Conservation (phyloP, 1,140 invertebrate species). For the Aphelinus certus region DNA sequence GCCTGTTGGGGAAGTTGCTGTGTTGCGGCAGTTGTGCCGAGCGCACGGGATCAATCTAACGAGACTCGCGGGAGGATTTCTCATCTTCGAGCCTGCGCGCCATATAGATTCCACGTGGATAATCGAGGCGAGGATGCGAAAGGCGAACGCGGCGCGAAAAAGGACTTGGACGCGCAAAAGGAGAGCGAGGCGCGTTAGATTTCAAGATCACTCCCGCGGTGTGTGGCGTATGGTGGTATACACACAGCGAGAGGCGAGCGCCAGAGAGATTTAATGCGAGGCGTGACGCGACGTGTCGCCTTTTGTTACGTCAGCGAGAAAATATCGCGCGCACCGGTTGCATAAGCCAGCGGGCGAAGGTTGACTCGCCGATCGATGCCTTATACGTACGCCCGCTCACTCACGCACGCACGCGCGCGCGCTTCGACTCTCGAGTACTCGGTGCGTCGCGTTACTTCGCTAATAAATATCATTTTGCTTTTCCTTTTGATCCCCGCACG, state of each 20-base stretch:
- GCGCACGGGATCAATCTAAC: no score
- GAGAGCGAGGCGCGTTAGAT: not conserved
- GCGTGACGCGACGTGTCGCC: constrained; percentile 14
- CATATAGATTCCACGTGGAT: no score
- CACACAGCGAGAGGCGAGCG: not conserved
- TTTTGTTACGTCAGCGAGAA: constrained; percentile 34
- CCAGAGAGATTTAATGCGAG: constrained; percentile 13
- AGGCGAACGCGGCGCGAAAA: constrained; percentile 1
- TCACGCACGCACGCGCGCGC: not conserved
- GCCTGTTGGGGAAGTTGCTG: no score
- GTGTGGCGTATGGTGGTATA: not conserved
- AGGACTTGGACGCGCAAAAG: constrained; percentile 3
- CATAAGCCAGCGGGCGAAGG: constrained; percentile 20
- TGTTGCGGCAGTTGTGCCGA: no score
- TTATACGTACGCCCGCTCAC: constrained; percentile 12
- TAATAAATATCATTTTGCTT: not conserved
- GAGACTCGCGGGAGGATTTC: not conserved
- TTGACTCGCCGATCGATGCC: constrained; percentile 14
- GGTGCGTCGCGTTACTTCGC: not conserved
- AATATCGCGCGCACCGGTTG: constrained; percentile 21
- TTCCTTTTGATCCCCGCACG: not conserved
- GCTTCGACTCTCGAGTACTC: no score
- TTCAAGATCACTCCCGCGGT: constrained; percentile 14
- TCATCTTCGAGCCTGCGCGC: constrained; percentile 5
- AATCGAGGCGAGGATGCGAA: not conserved